Conservation (phyloP, 2,113 vertebrate species). For the Choloepus hoffmanni region DNA sequence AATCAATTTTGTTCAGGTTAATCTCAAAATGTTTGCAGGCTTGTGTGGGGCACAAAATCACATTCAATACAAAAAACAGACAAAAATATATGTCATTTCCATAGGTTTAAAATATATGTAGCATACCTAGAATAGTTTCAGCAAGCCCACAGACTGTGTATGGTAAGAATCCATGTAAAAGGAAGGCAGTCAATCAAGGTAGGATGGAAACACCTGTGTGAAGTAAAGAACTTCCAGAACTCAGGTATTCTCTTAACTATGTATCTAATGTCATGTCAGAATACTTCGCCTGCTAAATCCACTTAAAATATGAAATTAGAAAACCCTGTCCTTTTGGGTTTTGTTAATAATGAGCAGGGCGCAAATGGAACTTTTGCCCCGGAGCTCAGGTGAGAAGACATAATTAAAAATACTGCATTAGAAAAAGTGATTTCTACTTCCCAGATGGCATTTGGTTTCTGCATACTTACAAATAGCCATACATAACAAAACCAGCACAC, state of each 20-base stretch:
- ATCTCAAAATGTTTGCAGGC: conserved; percentile 60
- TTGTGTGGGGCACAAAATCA: conserved; percentile 11
- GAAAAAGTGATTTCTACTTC: conserved; percentile 67
- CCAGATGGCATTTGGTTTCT: conserved; percentile 64
- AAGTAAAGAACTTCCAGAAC: conserved; percentile 57
- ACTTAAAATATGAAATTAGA: conserved; percentile 77
- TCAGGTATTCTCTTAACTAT: conserved; percentile 57
- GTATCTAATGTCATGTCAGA: conserved; percentile 60
- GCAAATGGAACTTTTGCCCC: conserved; percentile 78
- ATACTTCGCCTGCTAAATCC: conserved; percentile 68
- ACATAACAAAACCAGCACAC: conserved; percentile 46
- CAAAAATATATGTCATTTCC: background rate
- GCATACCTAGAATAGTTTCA: background rate
- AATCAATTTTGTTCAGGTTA: conserved; percentile 71
- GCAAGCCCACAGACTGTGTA: background rate
- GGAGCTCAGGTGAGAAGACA: conserved; percentile 78
- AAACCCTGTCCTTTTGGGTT: conserved; percentile 68
- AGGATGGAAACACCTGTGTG: background rate
- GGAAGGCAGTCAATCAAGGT: background rate
- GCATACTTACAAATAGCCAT: conserved; percentile 69
- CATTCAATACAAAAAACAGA: background rate
- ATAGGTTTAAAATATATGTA: background rate
- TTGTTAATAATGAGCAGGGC: conserved; percentile 78
- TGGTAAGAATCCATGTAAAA: background rate
- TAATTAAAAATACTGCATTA: conserved; percentile 79